Base-by-base conservation (phyloP, 2,113 vertebrate species). In the Corythaixoides concolor region DNA sequence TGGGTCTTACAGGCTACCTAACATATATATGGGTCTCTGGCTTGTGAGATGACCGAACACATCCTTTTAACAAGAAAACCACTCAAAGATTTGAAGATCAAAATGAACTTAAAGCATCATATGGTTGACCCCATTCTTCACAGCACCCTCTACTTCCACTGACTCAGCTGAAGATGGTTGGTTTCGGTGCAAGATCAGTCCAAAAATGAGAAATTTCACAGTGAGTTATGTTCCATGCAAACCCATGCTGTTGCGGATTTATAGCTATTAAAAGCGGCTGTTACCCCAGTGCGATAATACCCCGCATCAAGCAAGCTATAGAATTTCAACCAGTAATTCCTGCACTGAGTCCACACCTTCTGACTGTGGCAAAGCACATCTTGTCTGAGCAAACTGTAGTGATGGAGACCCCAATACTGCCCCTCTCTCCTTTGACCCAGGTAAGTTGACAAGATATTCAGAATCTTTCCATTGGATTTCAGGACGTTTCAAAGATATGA, bases 21-120 rank as follows among this genome's bases (percentile, higher is more conserved):
- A 67, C 53, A 72, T 85, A 79, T 66, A 41, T 80, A 37, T 41
- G 30, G 30, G 33, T 78, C 50, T 74, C 70, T 93, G 43, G 88
- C 64, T 68, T 75, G 39, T 35, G 70, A 82, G 80, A 62, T 91
- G 80, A 87, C 70, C 70, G 79, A 90, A 90, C 53, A 15, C 22
- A 72, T 81, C 45, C 49, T 89, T 89, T 82, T 84, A 73, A 94
- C 56, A 89, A 82, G 73, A 92, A 96, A 87, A 93, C 39, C 15
- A 50, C 45, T 79, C 24, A 30, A 58, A 83, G 50, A 63, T 89
- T 94, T 92, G 90, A 86, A 81, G 68, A 96, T 77, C 67, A 69
- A 79, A 85, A 90, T 9, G 45, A 75, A 49, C 41, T 81, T 64
- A 66, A 75, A 94, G 53, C 80, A 81, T 79, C 19, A 6, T 55